Evolutionary conservation across 2,113 vertebrate genomes (phyloP).

Genomic region (Microcebus lehilahytsara): DNA sequence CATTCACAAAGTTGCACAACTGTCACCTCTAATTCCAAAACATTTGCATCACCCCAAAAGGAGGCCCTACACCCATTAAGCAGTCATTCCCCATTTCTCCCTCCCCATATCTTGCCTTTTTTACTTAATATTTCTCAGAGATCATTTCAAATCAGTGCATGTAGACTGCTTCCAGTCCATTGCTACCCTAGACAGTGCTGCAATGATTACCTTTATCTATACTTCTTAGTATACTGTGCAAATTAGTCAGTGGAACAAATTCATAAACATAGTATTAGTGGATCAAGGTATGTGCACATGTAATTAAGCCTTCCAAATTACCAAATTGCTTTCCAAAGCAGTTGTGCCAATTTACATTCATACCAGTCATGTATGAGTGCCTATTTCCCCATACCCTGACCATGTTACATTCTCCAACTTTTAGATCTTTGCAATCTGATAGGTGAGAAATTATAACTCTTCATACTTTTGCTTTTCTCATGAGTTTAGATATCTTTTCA

Average conservation of each 20-base stretch:
- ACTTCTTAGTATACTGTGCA: not conserved
- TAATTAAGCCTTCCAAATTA: not conserved
- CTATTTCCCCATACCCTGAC: not conserved
- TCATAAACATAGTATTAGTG: not conserved
- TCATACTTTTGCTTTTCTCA: not conserved
- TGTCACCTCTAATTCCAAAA: not conserved
- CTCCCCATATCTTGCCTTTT: not conserved
- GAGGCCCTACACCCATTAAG: not conserved
- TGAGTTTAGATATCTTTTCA: not conserved
- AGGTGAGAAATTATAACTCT: not conserved
- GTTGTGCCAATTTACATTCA: not conserved
- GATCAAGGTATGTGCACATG: not conserved
- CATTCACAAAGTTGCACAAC: not conserved
- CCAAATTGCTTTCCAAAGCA: not conserved
- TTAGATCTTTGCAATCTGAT: not conserved
- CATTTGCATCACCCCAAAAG: not conserved
- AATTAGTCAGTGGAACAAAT: not conserved
- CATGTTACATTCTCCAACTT: not conserved
- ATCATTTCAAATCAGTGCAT: not conserved
- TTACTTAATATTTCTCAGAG: not conserved
- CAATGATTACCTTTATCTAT: not conserved
- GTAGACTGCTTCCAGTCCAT: not conserved
- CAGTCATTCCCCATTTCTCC: not conserved
- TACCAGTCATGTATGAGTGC: not conserved
- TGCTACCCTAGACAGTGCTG: not conserved